phyloP scores from a whole-genome alignment of 2,113 vertebrate species.

The Choloepus hoffmanni region DNA sequence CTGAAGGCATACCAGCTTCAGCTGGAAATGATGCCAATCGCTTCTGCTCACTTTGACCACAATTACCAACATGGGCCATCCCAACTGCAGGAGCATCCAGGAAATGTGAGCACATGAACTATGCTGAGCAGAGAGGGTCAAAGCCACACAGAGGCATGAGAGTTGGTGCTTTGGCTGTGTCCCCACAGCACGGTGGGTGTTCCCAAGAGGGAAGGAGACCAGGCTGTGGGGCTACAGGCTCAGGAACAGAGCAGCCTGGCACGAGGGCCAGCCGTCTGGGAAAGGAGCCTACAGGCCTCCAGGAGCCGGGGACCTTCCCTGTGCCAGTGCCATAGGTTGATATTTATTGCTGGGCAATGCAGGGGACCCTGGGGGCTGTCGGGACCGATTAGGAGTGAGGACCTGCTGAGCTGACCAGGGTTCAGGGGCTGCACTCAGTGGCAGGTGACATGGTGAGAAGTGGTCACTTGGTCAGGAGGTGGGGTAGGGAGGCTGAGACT shows the following conservation, averaged over 20 bases:
- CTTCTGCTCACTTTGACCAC: background rate
- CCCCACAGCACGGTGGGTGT: background rate
- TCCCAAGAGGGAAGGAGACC: background rate
- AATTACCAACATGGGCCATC: accelerated
- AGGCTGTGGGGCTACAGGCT: background rate
- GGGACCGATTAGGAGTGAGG: background rate
- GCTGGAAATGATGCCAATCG: background rate
- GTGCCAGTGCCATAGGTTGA: background rate
- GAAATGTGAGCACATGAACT: background rate
- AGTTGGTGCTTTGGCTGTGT: background rate
- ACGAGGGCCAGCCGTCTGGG: background rate
- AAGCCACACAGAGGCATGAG: background rate
- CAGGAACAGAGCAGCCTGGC: background rate
- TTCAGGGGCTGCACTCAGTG: background rate
- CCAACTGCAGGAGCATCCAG: background rate
- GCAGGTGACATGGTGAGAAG: background rate
- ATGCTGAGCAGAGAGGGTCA: background rate
- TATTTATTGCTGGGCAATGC: no score
- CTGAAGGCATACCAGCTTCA: background rate
- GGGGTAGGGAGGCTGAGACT: background rate
- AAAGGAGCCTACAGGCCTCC: background rate
- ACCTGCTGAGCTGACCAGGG: background rate
- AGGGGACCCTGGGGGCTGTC: background rate
- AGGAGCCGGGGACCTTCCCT: background rate
- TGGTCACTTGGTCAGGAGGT: background rate